A percentile compares a stretch with the other conserved stretches of the same genome.
Evolutionary conservation across 2,113 vertebrate species (phyloP).

Genomic region (Leuciscus idus): DNA sequence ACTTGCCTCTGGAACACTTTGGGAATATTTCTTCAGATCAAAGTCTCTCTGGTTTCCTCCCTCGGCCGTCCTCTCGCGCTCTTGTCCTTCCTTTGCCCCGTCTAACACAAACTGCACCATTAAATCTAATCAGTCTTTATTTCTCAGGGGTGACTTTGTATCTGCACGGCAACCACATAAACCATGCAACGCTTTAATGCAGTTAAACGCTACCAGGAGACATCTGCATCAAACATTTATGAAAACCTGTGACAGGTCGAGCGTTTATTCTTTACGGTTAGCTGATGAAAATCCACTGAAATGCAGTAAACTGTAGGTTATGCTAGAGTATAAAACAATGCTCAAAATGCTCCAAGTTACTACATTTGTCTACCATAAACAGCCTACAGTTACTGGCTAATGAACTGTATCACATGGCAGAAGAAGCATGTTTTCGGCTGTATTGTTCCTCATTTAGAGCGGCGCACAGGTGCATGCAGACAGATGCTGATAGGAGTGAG

Average conservation of each 20-base stretch:
- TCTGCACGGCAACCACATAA: constrained; percentile 14
- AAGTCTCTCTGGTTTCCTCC: constrained; percentile 27
- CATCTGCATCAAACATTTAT: constrained; percentile 48
- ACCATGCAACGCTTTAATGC: constrained; percentile 23
- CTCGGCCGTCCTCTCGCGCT: constrained; percentile 4
- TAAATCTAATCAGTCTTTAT: constrained; percentile 27
- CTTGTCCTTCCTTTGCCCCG: neutral
- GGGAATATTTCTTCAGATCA: neutral
- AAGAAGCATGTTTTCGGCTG: neutral
- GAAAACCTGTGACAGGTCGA: constrained; percentile 14
- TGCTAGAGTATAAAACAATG: neutral
- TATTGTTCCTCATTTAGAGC: neutral
- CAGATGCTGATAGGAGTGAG: constrained; percentile 2
- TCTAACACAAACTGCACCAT: constrained; percentile 27
- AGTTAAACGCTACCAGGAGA: constrained; percentile 39
- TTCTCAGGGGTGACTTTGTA: constrained; percentile 46
- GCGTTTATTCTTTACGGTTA: neutral
- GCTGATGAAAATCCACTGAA: neutral
- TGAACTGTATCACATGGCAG: neutral
- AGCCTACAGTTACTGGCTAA: neutral
- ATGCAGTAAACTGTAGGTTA: neutral
- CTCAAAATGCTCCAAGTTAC: neutral
- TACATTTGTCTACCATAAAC: neutral
- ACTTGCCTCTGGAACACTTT: constrained; percentile 25
- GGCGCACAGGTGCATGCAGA: neutral